phyloP scores from a whole-genome alignment of 2,797 vertebrate genomes.

The Scyliorhinus canicula region DNA sequence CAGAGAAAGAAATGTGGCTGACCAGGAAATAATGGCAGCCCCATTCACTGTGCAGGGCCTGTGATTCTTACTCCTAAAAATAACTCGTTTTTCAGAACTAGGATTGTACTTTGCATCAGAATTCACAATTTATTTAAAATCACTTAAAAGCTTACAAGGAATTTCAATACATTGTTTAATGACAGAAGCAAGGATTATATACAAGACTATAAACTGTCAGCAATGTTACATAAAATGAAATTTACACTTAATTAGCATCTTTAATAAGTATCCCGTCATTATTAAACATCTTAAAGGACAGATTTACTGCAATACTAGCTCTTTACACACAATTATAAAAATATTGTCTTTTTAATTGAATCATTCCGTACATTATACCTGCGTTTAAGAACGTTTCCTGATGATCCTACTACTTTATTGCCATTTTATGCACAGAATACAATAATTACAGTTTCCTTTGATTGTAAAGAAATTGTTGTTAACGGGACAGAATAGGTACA shows the following conservation, averaged over 20 bases:
- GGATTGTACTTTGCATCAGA: slow-evolving; percentile 46
- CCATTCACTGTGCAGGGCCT: background rate
- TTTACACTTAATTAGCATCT: slow-evolving; percentile 51
- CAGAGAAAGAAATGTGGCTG: background rate
- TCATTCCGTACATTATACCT: slow-evolving; percentile 51
- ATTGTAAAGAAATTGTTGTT: slow-evolving; percentile 45
- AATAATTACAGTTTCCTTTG: slow-evolving; percentile 45
- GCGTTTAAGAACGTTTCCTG: slow-evolving; percentile 51
- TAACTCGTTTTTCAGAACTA: background rate
- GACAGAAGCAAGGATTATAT: slow-evolving; percentile 63
- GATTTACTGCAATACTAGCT: slow-evolving; percentile 62
- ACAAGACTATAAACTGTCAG: slow-evolving; percentile 59
- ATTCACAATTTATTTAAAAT: slow-evolving; percentile 61
- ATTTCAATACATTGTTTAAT: slow-evolving; percentile 56
- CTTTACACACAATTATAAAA: slow-evolving; percentile 56
- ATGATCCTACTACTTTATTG: slow-evolving; percentile 51
- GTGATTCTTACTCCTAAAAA: background rate
- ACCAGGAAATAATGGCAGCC: background rate
- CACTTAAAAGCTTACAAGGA: slow-evolving; percentile 60
- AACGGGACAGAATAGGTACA: slow-evolving; percentile 54
- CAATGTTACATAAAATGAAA: slow-evolving; percentile 63
- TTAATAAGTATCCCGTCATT: slow-evolving; percentile 58
- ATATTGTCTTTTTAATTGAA: slow-evolving; percentile 51
- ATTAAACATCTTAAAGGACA: slow-evolving; percentile 53
- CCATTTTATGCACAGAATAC: slow-evolving; percentile 49